phyloP scores from a whole-genome alignment of 2,113 vertebrate species.

The Dromaius novaehollandiae region DNA sequence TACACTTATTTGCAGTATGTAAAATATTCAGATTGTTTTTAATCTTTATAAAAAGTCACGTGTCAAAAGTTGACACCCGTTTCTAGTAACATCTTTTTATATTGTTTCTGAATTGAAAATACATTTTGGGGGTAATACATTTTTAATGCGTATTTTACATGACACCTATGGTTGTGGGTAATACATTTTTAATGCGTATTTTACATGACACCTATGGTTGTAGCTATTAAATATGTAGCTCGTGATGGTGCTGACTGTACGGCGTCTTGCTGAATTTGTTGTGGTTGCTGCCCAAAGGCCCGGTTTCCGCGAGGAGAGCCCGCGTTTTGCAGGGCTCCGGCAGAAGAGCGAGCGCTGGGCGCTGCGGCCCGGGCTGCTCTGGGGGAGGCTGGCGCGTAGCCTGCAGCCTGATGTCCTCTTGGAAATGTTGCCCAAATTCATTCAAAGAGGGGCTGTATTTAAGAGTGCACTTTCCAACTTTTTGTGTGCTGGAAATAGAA shows the following conservation, averaged over 20 bases:
- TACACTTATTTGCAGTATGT: neutral
- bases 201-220: neutral
- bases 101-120: neutral
- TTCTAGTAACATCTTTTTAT: neutral
- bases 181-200: neutral
- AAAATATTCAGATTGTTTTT: neutral
- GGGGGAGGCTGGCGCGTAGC: neutral
- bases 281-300: rapidly evolving
- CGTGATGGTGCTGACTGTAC: neutral
- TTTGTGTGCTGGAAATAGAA: neutral
- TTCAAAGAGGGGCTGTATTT: neutral
- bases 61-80: neutral
- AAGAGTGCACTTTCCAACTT: neutral
- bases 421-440: neutral
- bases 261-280: neutral
- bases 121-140: neutral
- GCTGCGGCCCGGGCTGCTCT: neutral
- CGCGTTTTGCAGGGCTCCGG: neutral
- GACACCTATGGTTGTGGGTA: neutral
- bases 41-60: neutral
- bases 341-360: neutral
- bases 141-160: neutral
- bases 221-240: neutral
- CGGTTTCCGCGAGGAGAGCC: neutral
- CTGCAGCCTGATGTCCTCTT: neutral